Evolutionary conservation across 2,888 invertebrate genomes (phyloP).

Genomic region (Synanthedon myopaeformis): DNA sequence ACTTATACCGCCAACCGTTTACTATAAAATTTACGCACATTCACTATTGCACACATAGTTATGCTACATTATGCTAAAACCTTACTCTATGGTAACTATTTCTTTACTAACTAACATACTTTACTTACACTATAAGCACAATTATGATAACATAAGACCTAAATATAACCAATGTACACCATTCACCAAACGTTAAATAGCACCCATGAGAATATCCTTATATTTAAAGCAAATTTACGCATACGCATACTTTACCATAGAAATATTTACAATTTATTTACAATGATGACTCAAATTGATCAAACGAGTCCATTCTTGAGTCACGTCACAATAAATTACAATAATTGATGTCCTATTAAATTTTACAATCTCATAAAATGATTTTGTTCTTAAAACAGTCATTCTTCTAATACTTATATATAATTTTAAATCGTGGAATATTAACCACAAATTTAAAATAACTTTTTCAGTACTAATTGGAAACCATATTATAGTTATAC

Average conservation of each 20-base stretch:
- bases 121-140: constrained; percentile 17
- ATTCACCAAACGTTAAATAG: constrained; percentile 60
- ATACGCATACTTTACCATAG: constrained; percentile 24
- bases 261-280: constrained; percentile 36
- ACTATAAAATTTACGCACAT: not conserved
- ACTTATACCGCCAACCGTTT: constrained; percentile 15
- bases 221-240: constrained; percentile 56
- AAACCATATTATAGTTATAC: not conserved
- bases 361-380: too few relatives aligned
- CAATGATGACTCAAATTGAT: not conserved
- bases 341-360: too few relatives aligned
- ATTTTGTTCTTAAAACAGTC: too few relatives aligned
- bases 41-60: constrained; percentile 15
- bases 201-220: constrained; percentile 63
- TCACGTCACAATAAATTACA: too few relatives aligned
- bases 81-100: constrained; percentile 53
- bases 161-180: constrained; percentile 36
- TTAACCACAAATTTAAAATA: too few relatives aligned
- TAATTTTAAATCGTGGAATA: too few relatives aligned
- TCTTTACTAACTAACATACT: constrained; percentile 27
- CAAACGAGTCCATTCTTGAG: too few relatives aligned
- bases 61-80: constrained; percentile 50
- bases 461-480: not conserved
- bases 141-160: constrained; percentile 10
- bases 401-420: too few relatives aligned